phyloP scores from a whole-genome alignment of 2,113 vertebrate genomes.

The Panthera tigris region DNA sequence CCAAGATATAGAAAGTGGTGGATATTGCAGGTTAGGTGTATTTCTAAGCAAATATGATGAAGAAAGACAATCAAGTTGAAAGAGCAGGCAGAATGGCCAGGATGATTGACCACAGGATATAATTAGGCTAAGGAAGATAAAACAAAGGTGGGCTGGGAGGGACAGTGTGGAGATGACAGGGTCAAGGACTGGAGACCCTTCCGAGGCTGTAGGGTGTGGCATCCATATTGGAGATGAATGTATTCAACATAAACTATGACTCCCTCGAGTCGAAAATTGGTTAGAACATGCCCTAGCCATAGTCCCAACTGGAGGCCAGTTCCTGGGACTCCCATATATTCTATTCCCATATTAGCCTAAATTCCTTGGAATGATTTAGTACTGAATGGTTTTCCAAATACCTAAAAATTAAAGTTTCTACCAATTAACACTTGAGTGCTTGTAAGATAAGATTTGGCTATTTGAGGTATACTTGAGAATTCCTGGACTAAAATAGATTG shows the following conservation, averaged over 20 bases:
- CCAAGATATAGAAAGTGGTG: background rate
- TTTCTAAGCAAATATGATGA: background rate
- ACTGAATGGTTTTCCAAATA: background rate
- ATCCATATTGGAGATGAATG: background rate
- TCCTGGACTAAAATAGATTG: background rate
- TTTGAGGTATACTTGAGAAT: background rate
- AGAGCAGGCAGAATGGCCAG: background rate
- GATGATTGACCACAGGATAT: background rate
- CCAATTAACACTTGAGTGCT: background rate
- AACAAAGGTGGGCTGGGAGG: background rate
- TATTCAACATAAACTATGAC: background rate
- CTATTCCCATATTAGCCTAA: background rate
- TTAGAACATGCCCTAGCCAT: background rate
- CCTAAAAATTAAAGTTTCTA: slow-evolving; percentile 15
- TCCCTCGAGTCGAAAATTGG: background rate
- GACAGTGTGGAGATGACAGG: background rate
- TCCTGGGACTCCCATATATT: background rate
- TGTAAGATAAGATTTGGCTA: background rate
- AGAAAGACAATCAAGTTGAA: background rate
- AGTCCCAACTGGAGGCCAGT: background rate
- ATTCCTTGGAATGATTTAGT: background rate
- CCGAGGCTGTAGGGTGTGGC: background rate
- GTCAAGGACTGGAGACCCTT: background rate
- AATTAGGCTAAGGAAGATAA: background rate
- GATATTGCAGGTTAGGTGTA: background rate